Evolutionary conservation across 2,797 vertebrate species (phyloP), one percentile per base, ranked within the genome.

Genomic region (Periparus ater): DNA sequence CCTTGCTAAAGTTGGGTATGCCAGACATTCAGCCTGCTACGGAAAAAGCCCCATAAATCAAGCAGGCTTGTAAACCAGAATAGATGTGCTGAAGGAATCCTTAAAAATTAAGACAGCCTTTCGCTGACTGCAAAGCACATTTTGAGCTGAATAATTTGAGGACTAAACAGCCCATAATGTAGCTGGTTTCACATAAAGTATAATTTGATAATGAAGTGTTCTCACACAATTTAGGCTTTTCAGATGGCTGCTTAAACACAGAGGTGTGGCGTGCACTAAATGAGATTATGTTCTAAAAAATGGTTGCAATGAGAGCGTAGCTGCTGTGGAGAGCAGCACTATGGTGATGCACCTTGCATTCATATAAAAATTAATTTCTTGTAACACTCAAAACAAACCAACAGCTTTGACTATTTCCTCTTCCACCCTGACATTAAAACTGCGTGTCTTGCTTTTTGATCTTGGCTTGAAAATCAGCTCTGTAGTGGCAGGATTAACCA

Each of bases 151-250:
- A 84, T 67, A 85, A 91, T 91, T 81, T 92, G 58, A 91, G 68
- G 81, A 84, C 91, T 94, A 92, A 91, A 78, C 44, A 83, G 40
- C 50, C 68, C 70, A 79, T 80, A 88, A 85, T 89, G 48, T 60
- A 85, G 84, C 55, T 88, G n/a, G 76, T 75, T 96, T 94, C 91
- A 78, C 78, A 91, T 90, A 92, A 92, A 91, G 45, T 42, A 75
- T 91, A 89, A 95, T 85, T 92, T 89, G 93, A 88, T 96, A 88
- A 91, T 85, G 75, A 94, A 95, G 26, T 70, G 54, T 87, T 95
- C 81, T 92, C 44, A 66, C 48, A 66, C 30, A 57, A 51, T 89
- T 95, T 72, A 80, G 71, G 72, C 48, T 95, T 94, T 95, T 93
- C 89, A 89, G 81, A 75, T 74, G 67, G 51, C 65, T 83, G 79